Conservation (phyloP, 2,797 vertebrate species). For the Chaetodon trifasciatus region DNA sequence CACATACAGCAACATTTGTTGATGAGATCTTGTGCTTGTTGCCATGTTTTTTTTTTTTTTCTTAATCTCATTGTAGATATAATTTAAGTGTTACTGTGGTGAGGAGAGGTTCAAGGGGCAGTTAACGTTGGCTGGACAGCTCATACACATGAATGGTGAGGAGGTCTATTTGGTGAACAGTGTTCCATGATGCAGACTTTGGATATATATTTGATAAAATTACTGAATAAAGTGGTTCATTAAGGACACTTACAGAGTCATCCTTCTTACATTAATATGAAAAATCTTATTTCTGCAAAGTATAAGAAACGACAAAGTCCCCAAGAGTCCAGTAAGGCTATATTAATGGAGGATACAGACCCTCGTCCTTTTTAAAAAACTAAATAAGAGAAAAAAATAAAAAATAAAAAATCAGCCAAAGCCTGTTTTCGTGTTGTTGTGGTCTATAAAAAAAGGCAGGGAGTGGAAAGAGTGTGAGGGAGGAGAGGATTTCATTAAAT, state of each 20-base stretch:
- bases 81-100: conserved; percentile 22
- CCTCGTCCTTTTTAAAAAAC: not conserved
- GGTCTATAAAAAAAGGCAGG: conserved; percentile 34
- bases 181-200: conserved; percentile 1
- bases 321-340: conserved; percentile 12
- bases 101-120: conserved; percentile 23
- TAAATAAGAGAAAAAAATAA: conserved; percentile 3
- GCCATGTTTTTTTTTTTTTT: conserved; percentile 23
- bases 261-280: conserved; percentile 32
- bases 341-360: conserved; percentile 2
- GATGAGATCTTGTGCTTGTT: conserved; percentile 1
- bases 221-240: conserved; percentile 52
- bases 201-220: conserved; percentile 38
- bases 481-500: conserved; percentile 72
- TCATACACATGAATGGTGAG: not conserved
- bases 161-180: not conserved
- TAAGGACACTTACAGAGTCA: conserved; percentile 38
- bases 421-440: conserved; percentile 30
- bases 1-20: not conserved
- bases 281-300: conserved; percentile 21
- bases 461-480: conserved; percentile 7
- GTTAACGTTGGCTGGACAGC: conserved; percentile 15
- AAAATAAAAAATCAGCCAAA: not conserved
- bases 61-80: conserved; percentile 38
- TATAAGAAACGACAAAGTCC: conserved; percentile 31